Evolutionary conservation across 2,113 vertebrate species (phyloP).

Genomic region (rabbit (Oryctolagus cuniculus)): DNA sequence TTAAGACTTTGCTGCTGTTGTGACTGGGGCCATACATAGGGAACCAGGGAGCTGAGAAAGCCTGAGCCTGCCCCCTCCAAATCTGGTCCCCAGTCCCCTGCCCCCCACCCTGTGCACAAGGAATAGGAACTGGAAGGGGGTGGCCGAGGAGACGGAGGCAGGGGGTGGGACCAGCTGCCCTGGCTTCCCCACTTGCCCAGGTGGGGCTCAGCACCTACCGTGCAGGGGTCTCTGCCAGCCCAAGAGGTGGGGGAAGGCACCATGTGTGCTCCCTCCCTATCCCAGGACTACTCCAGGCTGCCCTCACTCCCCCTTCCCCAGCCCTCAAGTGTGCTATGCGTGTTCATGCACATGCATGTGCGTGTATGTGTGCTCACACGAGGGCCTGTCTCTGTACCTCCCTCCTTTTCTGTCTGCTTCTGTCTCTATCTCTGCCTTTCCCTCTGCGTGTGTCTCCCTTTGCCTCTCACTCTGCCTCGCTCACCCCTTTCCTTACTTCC

Average conservation of each 20-base stretch:
- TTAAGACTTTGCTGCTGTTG: not conserved
- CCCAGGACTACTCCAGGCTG: not conserved
- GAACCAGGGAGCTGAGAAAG: not conserved
- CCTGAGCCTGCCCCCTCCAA: not conserved
- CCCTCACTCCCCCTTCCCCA: not conserved
- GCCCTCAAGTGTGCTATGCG: too few species aligned
- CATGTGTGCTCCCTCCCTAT: not conserved
- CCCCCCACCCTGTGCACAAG: not conserved
- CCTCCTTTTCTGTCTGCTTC: not conserved
- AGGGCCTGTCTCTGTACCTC: too few species aligned
- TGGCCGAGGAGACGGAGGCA: not conserved
- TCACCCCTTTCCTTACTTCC: too few species aligned
- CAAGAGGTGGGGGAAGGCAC: not conserved
- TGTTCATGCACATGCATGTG: rapidly evolving
- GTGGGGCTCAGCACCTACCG: not conserved
- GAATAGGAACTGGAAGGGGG: not conserved
- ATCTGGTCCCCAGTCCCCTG: not conserved
- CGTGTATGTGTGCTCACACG: too few species aligned
- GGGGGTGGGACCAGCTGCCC: not conserved
- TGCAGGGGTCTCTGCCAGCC: not conserved
- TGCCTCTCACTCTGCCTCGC: too few species aligned
- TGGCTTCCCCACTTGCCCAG: too few species aligned
- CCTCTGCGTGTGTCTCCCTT: too few species aligned
- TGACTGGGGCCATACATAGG: not conserved
- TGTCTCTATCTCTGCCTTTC: too few species aligned